Evolutionary conservation across 2,888 invertebrate genomes (phyloP).

Genomic region (Ecliptopera silaceata): DNA sequence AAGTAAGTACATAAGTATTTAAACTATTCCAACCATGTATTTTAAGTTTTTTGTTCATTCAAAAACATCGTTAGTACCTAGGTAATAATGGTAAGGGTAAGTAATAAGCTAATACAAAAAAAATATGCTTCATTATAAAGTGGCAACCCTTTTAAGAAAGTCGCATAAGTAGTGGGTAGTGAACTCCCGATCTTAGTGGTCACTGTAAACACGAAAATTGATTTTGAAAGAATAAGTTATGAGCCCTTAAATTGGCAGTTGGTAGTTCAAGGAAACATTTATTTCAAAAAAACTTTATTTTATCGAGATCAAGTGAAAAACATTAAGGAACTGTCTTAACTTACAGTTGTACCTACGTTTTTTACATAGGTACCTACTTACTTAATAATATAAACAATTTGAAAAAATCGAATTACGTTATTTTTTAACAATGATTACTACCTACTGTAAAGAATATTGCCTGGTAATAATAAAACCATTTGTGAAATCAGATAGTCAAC

Average conservation of each 20-base stretch:
- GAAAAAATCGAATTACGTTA: too few relatives aligned
- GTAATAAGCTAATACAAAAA: background rate
- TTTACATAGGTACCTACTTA: too few relatives aligned
- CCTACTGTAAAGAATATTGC: too few relatives aligned
- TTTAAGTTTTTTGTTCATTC: too few relatives aligned
- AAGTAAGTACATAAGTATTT: too few relatives aligned
- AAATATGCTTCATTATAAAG: background rate
- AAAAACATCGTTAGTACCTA: too few relatives aligned
- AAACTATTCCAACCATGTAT: too few relatives aligned
- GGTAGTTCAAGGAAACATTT: constrained; percentile 67
- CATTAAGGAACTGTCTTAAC: background rate
- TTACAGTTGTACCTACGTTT: background rate
- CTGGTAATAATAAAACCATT: too few relatives aligned
- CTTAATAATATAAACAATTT: too few relatives aligned
- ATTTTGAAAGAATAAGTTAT: constrained; percentile 70
- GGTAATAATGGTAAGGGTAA: too few relatives aligned
- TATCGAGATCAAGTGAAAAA: constrained; percentile 18
- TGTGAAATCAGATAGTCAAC: too few relatives aligned
- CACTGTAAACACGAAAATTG: constrained; percentile 79
- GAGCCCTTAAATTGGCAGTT: constrained; percentile 50
- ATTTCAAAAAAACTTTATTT: constrained; percentile 43
- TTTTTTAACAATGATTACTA: too few relatives aligned
- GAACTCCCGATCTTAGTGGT: constrained; percentile 65
- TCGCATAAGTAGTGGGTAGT: constrained; percentile 62
- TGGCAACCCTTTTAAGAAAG: constrained; percentile 48